phyloP scores from a whole-genome alignment of 2,113 vertebrate species.

The Edolisoma coerulescens region DNA sequence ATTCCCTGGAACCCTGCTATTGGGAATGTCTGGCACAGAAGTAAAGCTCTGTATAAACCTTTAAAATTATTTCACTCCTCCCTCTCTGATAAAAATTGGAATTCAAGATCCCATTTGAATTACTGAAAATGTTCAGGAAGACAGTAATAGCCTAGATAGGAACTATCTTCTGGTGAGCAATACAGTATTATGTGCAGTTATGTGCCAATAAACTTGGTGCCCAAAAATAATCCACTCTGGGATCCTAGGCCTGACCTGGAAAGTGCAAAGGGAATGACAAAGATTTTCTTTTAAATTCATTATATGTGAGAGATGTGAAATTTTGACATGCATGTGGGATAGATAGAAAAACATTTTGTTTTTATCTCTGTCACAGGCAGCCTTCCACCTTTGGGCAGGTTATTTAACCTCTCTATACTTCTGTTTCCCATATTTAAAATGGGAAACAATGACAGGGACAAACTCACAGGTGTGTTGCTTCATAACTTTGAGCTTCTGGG shows the following conservation, averaged over 20 bases:
- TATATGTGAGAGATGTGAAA: neutral
- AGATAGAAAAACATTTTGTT: neutral
- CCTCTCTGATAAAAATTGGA: neutral
- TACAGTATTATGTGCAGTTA: neutral
- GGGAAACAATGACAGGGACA: neutral
- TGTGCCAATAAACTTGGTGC: neutral
- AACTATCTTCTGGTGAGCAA: neutral
- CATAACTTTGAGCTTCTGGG: constrained; percentile 9
- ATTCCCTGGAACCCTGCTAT: neutral
- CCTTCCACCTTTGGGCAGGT: neutral
- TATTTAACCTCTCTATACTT: neutral
- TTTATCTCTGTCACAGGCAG: neutral
- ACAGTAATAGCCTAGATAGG: neutral
- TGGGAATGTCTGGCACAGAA: neutral
- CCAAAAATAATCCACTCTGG: neutral
- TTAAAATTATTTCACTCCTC: neutral
- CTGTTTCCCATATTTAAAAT: neutral
- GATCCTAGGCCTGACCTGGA: neutral
- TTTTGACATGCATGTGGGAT: neutral
- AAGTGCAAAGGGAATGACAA: neutral
- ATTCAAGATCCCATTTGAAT: neutral
- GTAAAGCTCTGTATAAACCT: neutral
- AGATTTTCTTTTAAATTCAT: neutral
- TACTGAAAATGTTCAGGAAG: neutral
- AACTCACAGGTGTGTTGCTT: neutral